Conservation (phyloP, 2,888 invertebrate genomes). For the Calameuta idolon region DNA sequence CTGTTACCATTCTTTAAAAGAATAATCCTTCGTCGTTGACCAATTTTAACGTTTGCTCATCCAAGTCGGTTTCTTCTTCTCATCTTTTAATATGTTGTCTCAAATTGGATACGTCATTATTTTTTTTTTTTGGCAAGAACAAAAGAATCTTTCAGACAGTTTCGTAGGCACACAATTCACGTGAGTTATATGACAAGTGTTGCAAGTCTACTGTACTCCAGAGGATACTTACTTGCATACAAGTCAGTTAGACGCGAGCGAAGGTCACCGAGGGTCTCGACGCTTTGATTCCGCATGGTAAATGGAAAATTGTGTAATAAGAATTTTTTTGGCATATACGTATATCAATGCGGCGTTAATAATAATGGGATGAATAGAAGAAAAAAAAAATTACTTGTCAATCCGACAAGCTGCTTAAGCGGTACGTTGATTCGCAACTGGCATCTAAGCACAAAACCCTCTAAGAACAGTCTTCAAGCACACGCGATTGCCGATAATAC, state of each 20-base stretch:
- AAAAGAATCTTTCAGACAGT: background rate
- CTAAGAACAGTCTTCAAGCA: background rate
- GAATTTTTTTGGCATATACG: background rate
- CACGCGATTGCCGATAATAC: background rate
- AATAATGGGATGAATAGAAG: background rate
- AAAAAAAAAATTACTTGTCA: background rate
- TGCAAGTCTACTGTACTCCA: background rate
- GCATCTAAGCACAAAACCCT: background rate
- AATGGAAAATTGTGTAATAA: conserved; percentile 32
- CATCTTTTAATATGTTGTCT: background rate
- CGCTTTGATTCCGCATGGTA: conserved; percentile 19
- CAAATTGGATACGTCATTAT: background rate
- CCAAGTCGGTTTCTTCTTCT: background rate
- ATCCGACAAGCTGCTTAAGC: background rate
- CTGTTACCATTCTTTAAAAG: background rate
- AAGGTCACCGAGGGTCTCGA: conserved; percentile 26
- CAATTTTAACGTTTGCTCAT: background rate
- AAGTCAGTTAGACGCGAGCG: conserved; percentile 18
- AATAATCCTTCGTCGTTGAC: background rate
- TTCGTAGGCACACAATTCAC: background rate
- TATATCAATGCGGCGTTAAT: background rate
- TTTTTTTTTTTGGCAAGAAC: background rate
- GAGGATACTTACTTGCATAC: background rate
- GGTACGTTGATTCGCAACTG: background rate
- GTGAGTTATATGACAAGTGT: background rate